Conservation (phyloP, 2,797 vertebrate species). For the Chaetodon trifasciatus region DNA sequence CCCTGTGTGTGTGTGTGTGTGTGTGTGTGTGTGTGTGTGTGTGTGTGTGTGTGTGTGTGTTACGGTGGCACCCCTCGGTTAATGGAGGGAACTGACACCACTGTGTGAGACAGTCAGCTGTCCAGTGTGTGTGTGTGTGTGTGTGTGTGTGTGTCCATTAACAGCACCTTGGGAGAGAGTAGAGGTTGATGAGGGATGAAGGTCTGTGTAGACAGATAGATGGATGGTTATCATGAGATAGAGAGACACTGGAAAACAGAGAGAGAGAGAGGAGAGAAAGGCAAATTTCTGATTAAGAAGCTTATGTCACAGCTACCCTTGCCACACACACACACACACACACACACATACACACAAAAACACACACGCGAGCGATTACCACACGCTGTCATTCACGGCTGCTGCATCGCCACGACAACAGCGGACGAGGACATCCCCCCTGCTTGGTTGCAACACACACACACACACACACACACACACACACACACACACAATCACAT, state of each 20-base stretch:
- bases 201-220: background rate
- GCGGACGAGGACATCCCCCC: slow-evolving; percentile 70
- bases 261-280: background rate
- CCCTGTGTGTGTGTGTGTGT: slow-evolving; percentile 32
- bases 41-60: slow-evolving; percentile 28
- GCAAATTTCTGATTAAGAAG: slow-evolving; percentile 11
- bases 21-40: slow-evolving; percentile 40
- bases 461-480: slow-evolving; percentile 28
- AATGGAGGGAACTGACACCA: slow-evolving; percentile 73
- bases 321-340: slow-evolving; percentile 33
- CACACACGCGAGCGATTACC: slow-evolving; percentile 15
- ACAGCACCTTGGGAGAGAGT: slow-evolving; percentile 40
- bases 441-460: slow-evolving; percentile 44
- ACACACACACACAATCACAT: slow-evolving; percentile 25
- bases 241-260: background rate
- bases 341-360: slow-evolving; percentile 21
- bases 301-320: slow-evolving; percentile 26
- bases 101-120: slow-evolving; percentile 66
- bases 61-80: slow-evolving; percentile 59
- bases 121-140: slow-evolving; percentile 37
- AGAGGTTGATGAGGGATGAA: slow-evolving; percentile 4
- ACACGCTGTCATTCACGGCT: slow-evolving; percentile 68
- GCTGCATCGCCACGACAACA: slow-evolving; percentile 71
- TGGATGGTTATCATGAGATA: background rate
- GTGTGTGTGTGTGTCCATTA: slow-evolving; percentile 38